Base-by-base conservation (phyloP, 2,888 invertebrate genomes). In the Orthonevra nobilis region DNA sequence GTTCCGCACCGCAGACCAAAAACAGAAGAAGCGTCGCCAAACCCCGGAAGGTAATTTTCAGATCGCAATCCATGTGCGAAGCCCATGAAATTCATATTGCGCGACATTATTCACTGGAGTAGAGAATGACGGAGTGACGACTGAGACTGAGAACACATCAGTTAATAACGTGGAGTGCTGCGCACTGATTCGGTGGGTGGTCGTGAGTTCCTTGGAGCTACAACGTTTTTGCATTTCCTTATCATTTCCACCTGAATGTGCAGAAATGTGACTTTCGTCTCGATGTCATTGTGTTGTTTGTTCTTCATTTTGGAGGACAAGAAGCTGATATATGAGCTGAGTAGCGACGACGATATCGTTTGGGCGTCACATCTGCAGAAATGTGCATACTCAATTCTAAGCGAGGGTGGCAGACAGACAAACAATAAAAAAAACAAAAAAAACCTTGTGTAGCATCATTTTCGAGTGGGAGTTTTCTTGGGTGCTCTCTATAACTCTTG, bases 11-110 rank as follows among this genome's bases (percentile, higher is more conserved):
- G 12, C 42, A 15, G 26, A 54, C 23, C 14, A 12, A 30, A 9
- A 44, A 23, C 34, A 10, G 19, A 19, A 36, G n/a, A 20, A 17
- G 28, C 54, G 23, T n/a, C n/a, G 5, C 3, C 26, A 1, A 28
- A 46, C 34, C 64, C 52, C 66, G 46, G 66, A 56, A 66, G 66
- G 46, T 56, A 46, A 56, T 36, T 66, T 36, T 32, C 12, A 9
- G 17, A 14, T 32, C 32, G 15, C 12, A 14, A 32, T 17, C 32
- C 32, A 52, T 52, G 54, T 54, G 66, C 66, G 15, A 44, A 66
- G 54, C 44, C 28, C 66, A 66, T 66, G 46, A 66, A 66, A 66
- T 44, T 56, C 54, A 46, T 19, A 56, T 36, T 30, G 44, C 46
- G 56, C 56, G 66, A 56, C 54, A 44, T 10, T 36, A 46, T 36